Conservation (phyloP, 2,888 invertebrate genomes). For the Coelopa pilipes region DNA sequence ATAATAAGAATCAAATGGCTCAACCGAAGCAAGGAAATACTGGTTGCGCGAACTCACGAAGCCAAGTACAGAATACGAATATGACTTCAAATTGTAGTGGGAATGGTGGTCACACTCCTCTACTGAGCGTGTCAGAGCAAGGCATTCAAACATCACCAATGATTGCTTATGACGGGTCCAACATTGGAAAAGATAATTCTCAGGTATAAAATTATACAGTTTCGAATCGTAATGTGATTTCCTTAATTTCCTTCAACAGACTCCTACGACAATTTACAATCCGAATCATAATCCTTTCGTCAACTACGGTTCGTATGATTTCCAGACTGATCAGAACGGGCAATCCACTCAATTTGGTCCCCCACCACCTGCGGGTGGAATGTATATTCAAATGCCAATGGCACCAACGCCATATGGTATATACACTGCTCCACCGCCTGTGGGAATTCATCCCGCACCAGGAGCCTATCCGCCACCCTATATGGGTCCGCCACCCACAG, state of each 20-base stretch:
- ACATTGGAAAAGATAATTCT: slow-evolving; percentile 15
- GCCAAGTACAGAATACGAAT: slow-evolving; percentile 13
- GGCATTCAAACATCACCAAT: slow-evolving; percentile 48
- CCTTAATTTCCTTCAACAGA: slow-evolving; percentile 19
- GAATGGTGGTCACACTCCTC: not conserved
- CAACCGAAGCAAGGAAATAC: not conserved
- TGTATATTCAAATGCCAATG: slow-evolving; percentile 50
- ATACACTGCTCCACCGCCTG: slow-evolving; percentile 47
- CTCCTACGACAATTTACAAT: slow-evolving; percentile 39
- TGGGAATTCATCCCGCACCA: too few relatives aligned
- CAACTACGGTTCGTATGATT: slow-evolving; percentile 43
- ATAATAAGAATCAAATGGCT: slow-evolving; percentile 14
- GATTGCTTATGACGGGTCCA: slow-evolving; percentile 32
- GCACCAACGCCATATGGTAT: slow-evolving; percentile 49
- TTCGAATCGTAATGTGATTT: not conserved
- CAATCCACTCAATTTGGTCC: slow-evolving; percentile 1
- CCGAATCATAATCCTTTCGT: slow-evolving; percentile 39
- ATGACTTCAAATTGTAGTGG: not conserved
- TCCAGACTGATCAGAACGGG: slow-evolving; percentile 27
- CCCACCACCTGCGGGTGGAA: slow-evolving; percentile 40
- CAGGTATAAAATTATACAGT: not conserved
- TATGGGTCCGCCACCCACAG: slow-evolving; percentile 39
- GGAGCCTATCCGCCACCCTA: slow-evolving; percentile 41
- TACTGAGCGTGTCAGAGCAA: slow-evolving; percentile 36
- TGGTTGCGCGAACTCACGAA: not conserved